Percentiles rank a stretch among this genome's conserved stretches.
phyloP scores from a whole-genome alignment of 2,113 vertebrate genomes.

The Nothocercus julius region DNA sequence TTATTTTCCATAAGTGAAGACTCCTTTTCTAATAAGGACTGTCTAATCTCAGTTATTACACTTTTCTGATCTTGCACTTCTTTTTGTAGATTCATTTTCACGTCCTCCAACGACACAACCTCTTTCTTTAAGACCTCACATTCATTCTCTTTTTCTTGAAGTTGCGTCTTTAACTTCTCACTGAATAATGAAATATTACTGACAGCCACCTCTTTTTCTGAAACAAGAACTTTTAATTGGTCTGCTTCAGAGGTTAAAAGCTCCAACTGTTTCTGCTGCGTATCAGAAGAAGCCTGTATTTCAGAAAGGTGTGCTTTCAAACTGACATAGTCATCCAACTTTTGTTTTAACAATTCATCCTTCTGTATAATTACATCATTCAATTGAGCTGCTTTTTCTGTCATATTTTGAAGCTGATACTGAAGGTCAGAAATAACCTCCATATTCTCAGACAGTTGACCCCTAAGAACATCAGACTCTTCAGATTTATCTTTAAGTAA shows the following conservation, averaged over 20 bases:
- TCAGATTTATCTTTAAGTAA: slow-evolving; percentile 73
- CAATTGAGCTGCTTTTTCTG: slow-evolving; percentile 65
- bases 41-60: slow-evolving; percentile 66
- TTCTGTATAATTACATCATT: slow-evolving; percentile 67
- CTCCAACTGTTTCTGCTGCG: slow-evolving; percentile 70
- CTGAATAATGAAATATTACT: slow-evolving; percentile 38
- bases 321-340: slow-evolving; percentile 60
- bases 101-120: slow-evolving; percentile 72
- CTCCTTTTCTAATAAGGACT: slow-evolving; percentile 70
- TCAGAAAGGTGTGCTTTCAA: slow-evolving; percentile 73
- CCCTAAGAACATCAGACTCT: slow-evolving; percentile 73
- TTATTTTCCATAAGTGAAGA: slow-evolving; percentile 59
- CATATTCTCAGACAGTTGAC: slow-evolving; percentile 78
- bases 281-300: slow-evolving; percentile 59
- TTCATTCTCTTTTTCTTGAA: slow-evolving; percentile 78
- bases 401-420: slow-evolving; percentile 57
- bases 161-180: slow-evolving; percentile 66
- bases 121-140: slow-evolving; percentile 76
- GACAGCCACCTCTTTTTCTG: slow-evolving; percentile 75
- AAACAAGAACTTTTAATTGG: slow-evolving; percentile 66
- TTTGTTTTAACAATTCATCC: slow-evolving; percentile 75
- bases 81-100: slow-evolving; percentile 57
- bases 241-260: slow-evolving; percentile 70
- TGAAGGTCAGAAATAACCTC: slow-evolving; percentile 78
- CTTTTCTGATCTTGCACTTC: slow-evolving; percentile 67